Conservation (phyloP, 2,888 invertebrate species). For the Melitaea athalia region DNA sequence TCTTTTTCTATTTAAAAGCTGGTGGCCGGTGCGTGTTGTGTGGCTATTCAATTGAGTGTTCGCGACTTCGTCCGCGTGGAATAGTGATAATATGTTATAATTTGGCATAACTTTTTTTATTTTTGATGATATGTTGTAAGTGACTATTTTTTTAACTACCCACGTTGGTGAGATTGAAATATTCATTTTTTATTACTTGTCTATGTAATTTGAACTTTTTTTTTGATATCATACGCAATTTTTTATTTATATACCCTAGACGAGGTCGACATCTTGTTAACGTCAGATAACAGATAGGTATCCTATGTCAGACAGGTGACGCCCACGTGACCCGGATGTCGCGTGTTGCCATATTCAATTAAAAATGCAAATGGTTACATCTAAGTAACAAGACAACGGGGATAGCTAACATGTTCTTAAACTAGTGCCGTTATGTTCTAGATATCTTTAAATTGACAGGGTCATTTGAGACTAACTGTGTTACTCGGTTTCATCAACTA, state of each 20-base stretch:
- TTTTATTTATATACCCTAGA: neutral
- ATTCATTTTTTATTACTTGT: too few species aligned
- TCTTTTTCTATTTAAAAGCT: too few species aligned
- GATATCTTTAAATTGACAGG: neutral
- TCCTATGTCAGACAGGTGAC: neutral
- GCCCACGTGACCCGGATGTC: constrained; percentile 31
- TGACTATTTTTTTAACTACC: too few species aligned
- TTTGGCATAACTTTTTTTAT: too few species aligned
- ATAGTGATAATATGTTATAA: too few species aligned
- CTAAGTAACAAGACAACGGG: constrained; percentile 10
- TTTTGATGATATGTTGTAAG: too few species aligned
- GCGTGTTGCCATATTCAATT: constrained; percentile 48
- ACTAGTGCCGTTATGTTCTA: constrained; percentile 6
- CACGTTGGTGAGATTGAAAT: too few species aligned
- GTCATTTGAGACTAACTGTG: neutral
- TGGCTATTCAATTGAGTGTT: too few species aligned
- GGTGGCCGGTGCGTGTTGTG: too few species aligned
- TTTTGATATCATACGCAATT: neutral
- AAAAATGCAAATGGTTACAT: constrained; percentile 47
- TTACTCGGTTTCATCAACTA: too few species aligned
- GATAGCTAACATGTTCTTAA: neutral
- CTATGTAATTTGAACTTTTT: too few species aligned
- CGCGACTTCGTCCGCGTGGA: too few species aligned
- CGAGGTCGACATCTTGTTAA: neutral
- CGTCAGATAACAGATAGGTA: neutral